Base-by-base conservation (phyloP, 2,888 invertebrate species). In the Nineta flava region DNA sequence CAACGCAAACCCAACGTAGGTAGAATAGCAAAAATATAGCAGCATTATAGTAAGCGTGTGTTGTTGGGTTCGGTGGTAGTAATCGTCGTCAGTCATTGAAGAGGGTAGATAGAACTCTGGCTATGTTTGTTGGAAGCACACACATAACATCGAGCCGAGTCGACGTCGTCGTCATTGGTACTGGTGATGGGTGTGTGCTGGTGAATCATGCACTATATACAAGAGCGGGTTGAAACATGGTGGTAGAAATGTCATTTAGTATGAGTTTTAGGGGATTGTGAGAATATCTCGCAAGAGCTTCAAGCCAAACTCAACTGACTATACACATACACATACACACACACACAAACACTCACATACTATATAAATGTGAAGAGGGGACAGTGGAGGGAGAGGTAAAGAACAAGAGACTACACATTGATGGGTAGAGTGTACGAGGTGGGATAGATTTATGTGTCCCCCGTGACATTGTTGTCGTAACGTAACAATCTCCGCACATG, bases 381-480 rank as follows among this genome's bases (percentile, higher is more conserved):
- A 7, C 7, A 26, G 26, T 26, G 26, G 26, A 26, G 7, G 42
- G n/a, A 17, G 15, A 15, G 42, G 42, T 16, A 17, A 26, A 44
- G 26, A 21, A 44, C 44, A 44, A 26, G 44, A 44, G 44, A 44
- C 44, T 13, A 26, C 44, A 26, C 26, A 44, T 19, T 19, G 21
- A 13, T 26, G n/a, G 21, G 21, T 44, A 21, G 38, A 15, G 38
- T 13, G 9, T 13, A 21, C n/a, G 26, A 19, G 26, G 19, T 13
- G 44, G 44, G 44, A 44, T 44, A 26, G 44, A 44, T 44, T 44
- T 44, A 44, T 44, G 26, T 26, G 44, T 44, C 44, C 44, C 44
- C 44, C 26, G 44, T 44, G 44, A 44, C 44, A 44, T 44, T 44
- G 44, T 44, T 44, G 44, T 44, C 44, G 44, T 44, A 26, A 19